Percentiles rank a stretch among this genome's conserved stretches.
phyloP scores from a whole-genome alignment of 1,140 invertebrate genomes.

The Zaprionus lachaisei region DNA sequence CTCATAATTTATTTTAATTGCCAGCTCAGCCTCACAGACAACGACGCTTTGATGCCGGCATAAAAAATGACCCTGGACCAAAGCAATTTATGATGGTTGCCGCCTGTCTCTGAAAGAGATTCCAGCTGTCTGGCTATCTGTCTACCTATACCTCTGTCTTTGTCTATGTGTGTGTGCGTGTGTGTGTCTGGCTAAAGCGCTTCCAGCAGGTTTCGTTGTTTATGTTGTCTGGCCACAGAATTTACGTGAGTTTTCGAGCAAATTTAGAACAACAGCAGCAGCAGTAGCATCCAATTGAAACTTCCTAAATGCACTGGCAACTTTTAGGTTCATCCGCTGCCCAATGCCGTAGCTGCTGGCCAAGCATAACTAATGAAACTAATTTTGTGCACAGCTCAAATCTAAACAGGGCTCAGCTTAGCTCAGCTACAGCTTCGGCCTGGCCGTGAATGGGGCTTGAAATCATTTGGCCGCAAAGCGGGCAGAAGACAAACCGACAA shows the following conservation, averaged over 20 bases:
- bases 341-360: background rate
- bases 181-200: background rate
- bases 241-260: constrained; percentile 65
- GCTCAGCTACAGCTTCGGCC: background rate
- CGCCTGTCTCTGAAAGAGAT: constrained; percentile 3
- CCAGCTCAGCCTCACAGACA: constrained; percentile 48
- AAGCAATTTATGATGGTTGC: constrained; percentile 74
- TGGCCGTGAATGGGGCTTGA: constrained; percentile 53
- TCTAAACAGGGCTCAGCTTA: constrained; percentile 42
- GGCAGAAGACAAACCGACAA: constrained; percentile 18
- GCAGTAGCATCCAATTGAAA: constrained; percentile 36
- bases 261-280: constrained; percentile 16
- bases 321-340: background rate
- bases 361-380: constrained; percentile 73
- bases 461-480: constrained; percentile 72
- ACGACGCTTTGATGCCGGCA: constrained; percentile 40
- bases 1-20: constrained; percentile 84
- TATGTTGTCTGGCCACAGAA: constrained; percentile 74
- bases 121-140: background rate
- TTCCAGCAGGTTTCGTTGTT: constrained; percentile 50
- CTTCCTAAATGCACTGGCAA: constrained; percentile 39
- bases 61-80: constrained; percentile 72
- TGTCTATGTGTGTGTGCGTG: background rate
- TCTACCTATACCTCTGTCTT: background rate
- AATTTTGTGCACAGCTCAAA: constrained; percentile 76